phyloP scores from a whole-genome alignment of 2,113 vertebrate genomes.

The Apodemus speciosus region DNA sequence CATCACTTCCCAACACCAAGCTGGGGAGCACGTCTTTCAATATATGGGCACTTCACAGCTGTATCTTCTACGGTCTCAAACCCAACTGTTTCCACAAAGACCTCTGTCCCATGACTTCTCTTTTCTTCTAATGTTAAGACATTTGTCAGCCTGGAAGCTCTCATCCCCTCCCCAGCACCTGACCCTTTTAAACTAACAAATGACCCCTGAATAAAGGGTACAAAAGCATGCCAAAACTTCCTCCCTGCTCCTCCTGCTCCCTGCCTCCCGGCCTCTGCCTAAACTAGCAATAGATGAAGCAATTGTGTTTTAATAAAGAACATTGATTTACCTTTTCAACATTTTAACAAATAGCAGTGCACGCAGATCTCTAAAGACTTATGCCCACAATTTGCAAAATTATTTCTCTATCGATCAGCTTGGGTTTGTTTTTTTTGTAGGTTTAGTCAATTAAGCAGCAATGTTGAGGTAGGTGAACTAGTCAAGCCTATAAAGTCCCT shows the following conservation, averaged over 20 bases:
- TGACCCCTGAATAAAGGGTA: slow-evolving; percentile 15
- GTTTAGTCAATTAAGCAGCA: slow-evolving; percentile 83
- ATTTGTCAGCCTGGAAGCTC: not conserved
- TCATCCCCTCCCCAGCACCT: slow-evolving; percentile 7
- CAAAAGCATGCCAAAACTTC: not conserved
- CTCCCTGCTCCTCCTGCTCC: not conserved
- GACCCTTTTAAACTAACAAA: slow-evolving; percentile 57
- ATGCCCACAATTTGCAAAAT: slow-evolving; percentile 87
- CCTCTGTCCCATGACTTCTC: no score
- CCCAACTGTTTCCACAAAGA: not conserved
- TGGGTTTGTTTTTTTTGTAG: slow-evolving; percentile 82
- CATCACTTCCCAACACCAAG: not conserved
- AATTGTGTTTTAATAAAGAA: slow-evolving; percentile 85
- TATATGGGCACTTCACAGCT: not conserved
- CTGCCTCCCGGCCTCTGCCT: not conserved
- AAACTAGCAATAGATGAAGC: slow-evolving; percentile 78
- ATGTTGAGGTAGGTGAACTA: slow-evolving; percentile 78
- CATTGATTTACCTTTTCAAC: slow-evolving; percentile 84
- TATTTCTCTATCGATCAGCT: slow-evolving; percentile 87
- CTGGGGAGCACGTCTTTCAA: not conserved
- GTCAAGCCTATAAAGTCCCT: slow-evolving; percentile 66
- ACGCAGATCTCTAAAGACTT: slow-evolving; percentile 83
- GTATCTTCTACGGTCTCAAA: not conserved
- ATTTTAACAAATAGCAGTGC: slow-evolving; percentile 80
- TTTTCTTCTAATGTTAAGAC: not conserved